Evolutionary conservation across 2,888 invertebrate genomes (phyloP), one percentile per base, ranked within the genome.

Genomic region (Pammene aurita): DNA sequence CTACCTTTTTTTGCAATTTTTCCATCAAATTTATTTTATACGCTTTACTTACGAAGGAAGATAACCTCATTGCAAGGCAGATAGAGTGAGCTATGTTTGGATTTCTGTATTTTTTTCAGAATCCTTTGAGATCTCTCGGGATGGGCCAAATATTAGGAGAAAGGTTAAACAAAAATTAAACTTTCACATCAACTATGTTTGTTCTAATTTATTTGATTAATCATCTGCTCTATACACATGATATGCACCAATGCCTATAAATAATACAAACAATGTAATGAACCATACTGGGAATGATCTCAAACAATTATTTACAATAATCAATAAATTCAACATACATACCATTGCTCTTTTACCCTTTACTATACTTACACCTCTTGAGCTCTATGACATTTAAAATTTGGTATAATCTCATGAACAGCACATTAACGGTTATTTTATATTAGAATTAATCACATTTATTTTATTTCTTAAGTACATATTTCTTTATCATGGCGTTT

Each of bases 161-260:
- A 26, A 14, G 18, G 7, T 41, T 5, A n/a, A 13, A 18, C 10
- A 52, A 38, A 50, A 88, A 88, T 87, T 69, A 90, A 89, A 89
- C 83, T 81, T 79, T 79, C 69, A 72, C 76, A 57, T 88, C 78
- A 86, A 85, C 84, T 88, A 85, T 87, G 88, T 88, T 80, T 44
- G 72, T 87, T 92, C 92, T 92, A 92, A 90, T 92, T 92, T 92
- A 92, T 91, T 92, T 86, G 92, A 91, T 88, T 92, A 91, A 88
- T 89, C 92, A 89, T 91, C 91, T 89, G 92, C 85, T 86, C 90
- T 92, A 92, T 90, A 91, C 92, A 92, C 92, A 91, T 92, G 92
- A 92, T 92, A 92, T 92, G 92, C 92, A 92, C 92, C 92, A 92
- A 92, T 92, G 92, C 87, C 89, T 92, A 92, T 90, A 90, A 92